Evolutionary conservation across 2,797 vertebrate genomes (phyloP).

Genomic region (Tokudaia muenninki): DNA sequence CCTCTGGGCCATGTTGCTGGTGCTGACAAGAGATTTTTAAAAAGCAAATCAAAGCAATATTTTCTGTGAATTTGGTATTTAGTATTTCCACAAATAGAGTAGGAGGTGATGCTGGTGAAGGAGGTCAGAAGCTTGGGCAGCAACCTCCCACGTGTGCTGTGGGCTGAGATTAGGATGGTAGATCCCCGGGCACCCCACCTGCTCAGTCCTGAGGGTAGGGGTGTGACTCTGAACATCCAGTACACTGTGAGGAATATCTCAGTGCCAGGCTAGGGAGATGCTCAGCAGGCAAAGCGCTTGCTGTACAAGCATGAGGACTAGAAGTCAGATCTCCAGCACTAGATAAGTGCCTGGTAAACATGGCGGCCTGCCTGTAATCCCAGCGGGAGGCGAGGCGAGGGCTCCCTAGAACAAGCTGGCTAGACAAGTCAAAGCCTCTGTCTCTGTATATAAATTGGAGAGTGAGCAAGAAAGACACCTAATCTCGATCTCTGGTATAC

Average conservation of each 20-base stretch:
- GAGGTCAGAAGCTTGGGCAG: background rate
- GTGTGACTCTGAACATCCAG: background rate
- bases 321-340: background rate
- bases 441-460: background rate
- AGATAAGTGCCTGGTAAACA: background rate
- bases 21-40: background rate
- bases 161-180: background rate
- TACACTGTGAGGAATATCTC: background rate
- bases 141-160: background rate
- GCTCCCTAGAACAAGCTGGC: background rate
- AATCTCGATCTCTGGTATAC: background rate
- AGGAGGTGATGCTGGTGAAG: background rate
- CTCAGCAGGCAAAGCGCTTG: too few relatives aligned
- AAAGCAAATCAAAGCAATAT: background rate
- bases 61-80: slow-evolving; percentile 4
- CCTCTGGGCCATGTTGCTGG: background rate
- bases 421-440: background rate
- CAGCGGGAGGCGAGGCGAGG: background rate
- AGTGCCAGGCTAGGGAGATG: background rate
- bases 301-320: background rate
- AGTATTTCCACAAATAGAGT: slow-evolving; percentile 24
- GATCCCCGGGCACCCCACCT: background rate
- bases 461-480: background rate
- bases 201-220: background rate
- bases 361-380: background rate